Evolutionary conservation across 2,113 vertebrate genomes (phyloP).

Genomic region (Protobothrops mucrosquamatus): DNA sequence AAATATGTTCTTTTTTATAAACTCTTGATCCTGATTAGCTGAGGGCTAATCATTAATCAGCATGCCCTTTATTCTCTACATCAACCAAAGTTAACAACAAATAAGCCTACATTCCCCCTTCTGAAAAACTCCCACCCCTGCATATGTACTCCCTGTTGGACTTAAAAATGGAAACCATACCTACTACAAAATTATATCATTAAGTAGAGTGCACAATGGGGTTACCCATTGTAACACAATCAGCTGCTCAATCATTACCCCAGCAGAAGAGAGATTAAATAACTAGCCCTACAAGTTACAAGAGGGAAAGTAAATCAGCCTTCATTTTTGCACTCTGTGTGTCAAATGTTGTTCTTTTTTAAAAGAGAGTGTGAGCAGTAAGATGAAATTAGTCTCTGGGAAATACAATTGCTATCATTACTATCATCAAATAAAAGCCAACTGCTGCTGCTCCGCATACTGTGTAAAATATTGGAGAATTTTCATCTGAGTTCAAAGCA

Average conservation of each 20-base stretch:
- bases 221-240: slow-evolving; percentile 34
- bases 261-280: slow-evolving; percentile 33
- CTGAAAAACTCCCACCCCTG: slow-evolving; percentile 14
- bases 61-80: not conserved
- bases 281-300: slow-evolving; percentile 43
- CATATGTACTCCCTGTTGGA: not conserved
- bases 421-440: slow-evolving; percentile 52
- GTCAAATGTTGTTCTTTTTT: slow-evolving; percentile 26
- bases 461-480: slow-evolving; percentile 44
- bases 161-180: slow-evolving; percentile 25
- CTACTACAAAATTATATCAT: slow-evolving; percentile 29
- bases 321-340: not conserved
- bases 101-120: not conserved
- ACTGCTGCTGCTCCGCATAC: slow-evolving; percentile 42
- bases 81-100: slow-evolving; percentile 19
- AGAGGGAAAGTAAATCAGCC: slow-evolving; percentile 40
- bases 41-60: slow-evolving; percentile 9
- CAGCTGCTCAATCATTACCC: slow-evolving; percentile 24
- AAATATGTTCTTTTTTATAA: slow-evolving; percentile 2
- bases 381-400: slow-evolving; percentile 58
- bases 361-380: slow-evolving; percentile 40
- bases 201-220: slow-evolving; percentile 42
- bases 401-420: slow-evolving; percentile 60
- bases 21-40: slow-evolving; percentile 8
- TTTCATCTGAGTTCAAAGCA: slow-evolving; percentile 41